phyloP scores from a whole-genome alignment of 2,797 vertebrate genomes.

The Channallabes apus region DNA sequence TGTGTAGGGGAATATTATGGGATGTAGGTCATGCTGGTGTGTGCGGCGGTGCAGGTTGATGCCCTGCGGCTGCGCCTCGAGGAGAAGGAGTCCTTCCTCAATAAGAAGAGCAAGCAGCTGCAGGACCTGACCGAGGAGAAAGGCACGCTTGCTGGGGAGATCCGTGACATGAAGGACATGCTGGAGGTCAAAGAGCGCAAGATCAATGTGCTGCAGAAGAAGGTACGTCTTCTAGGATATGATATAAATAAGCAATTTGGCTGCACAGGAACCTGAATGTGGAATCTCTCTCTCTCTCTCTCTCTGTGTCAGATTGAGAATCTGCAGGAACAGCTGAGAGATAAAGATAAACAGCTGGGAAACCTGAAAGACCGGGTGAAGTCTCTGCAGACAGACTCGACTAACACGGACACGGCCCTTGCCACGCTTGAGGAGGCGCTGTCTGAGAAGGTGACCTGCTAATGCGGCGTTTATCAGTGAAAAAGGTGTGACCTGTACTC shows the following conservation, averaged over 20 bases:
- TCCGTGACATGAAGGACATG: constrained; percentile 99
- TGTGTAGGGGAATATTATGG: background rate
- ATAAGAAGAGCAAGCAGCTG: constrained; percentile 98
- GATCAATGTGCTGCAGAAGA: constrained; percentile 98
- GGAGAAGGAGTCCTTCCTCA: constrained; percentile 97
- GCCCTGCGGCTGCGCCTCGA: constrained; percentile 93
- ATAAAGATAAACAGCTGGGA: constrained; percentile 96
- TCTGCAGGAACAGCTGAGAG: constrained; percentile 94
- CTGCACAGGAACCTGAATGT: background rate
- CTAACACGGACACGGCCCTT: constrained; percentile 95
- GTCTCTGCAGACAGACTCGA: constrained; percentile 95
- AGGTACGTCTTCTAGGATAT: constrained; percentile 72
- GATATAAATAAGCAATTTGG: background rate
- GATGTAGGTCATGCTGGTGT: background rate
- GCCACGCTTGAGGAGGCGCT: constrained; percentile 95
- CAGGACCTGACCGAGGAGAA: constrained; percentile 99
- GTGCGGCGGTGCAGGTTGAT: constrained; percentile 82
- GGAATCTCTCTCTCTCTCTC: no score
- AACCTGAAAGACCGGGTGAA: constrained; percentile 96
- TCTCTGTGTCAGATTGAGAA: constrained; percentile 80
- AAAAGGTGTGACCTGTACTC: background rate
- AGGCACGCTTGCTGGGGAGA: constrained; percentile 94
- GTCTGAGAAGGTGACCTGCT: constrained; percentile 88
- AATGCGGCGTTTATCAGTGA: background rate
- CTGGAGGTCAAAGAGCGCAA: constrained; percentile 98